Conservation (phyloP, 1,140 invertebrate genomes). For the Ditylenchus dipsaci region DNA sequence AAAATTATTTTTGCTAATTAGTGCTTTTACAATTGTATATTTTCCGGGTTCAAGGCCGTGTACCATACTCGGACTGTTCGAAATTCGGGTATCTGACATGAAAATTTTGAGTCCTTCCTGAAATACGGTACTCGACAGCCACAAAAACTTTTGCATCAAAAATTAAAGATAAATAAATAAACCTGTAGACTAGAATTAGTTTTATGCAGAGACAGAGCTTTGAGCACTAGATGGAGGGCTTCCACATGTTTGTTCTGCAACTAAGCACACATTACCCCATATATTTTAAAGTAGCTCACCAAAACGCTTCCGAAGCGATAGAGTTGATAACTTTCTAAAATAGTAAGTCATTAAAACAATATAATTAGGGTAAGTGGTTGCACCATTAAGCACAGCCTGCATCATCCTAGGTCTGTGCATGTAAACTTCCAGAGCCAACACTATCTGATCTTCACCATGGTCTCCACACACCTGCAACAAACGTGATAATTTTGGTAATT, state of each 20-base stretch:
- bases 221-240: slow-evolving; percentile 28
- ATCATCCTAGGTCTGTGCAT: slow-evolving; percentile 32
- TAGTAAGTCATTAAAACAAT: too few species aligned
- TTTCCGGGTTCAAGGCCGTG: too few species aligned
- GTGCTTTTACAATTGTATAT: too few species aligned
- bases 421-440: slow-evolving; percentile 28
- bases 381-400: slow-evolving; percentile 29
- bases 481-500: slow-evolving; percentile 6
- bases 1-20: too few species aligned
- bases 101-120: too few species aligned
- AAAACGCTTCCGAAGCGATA: slow-evolving; percentile 34
- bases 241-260: slow-evolving; percentile 29
- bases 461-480: slow-evolving; percentile 26
- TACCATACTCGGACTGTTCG: too few species aligned
- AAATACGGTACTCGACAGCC: too few species aligned
- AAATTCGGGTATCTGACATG: too few species aligned
- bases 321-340: slow-evolving; percentile 25
- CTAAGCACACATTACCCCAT: neutral
- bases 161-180: too few species aligned
- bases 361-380: too few species aligned
- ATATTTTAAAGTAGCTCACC: slow-evolving; percentile 8
- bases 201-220: slow-evolving; percentile 16
- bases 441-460: slow-evolving; percentile 27
- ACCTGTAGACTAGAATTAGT: slow-evolving; percentile 22
- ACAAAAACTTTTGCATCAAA: too few species aligned